Evolutionary conservation across 2,113 vertebrate genomes (phyloP).

Genomic region (Pelmatolapia mariae): DNA sequence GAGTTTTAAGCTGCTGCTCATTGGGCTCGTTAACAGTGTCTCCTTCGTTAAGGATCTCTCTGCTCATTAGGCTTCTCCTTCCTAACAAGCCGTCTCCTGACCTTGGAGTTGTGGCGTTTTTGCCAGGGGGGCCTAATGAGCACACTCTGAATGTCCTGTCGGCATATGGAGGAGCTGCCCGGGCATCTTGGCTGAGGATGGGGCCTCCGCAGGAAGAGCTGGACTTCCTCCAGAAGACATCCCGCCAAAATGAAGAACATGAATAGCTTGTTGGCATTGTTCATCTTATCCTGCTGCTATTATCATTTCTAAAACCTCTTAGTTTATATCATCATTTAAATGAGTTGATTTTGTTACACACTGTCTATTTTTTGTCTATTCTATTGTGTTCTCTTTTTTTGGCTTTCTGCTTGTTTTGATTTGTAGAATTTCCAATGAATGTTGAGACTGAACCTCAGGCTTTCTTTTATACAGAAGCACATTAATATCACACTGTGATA

Average conservation of each 20-base stretch:
- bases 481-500: neutral
- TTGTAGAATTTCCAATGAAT: neutral
- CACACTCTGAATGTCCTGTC: slow-evolving; percentile 27
- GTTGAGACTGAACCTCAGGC: neutral
- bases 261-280: neutral
- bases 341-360: neutral
- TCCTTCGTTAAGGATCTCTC: slow-evolving; percentile 6
- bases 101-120: slow-evolving; percentile 35
- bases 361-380: neutral
- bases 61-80: neutral
- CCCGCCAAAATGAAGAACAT: slow-evolving; percentile 10
- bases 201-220: slow-evolving; percentile 26
- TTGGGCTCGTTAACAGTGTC: neutral
- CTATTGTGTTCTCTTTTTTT: neutral
- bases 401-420: neutral
- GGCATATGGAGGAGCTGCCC: slow-evolving; percentile 44
- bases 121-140: slow-evolving; percentile 30
- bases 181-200: neutral
- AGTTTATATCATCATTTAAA: neutral
- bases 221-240: slow-evolving; percentile 25
- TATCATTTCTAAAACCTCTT: neutral
- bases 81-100: slow-evolving; percentile 36
- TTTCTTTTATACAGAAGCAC: neutral
- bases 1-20: neutral
- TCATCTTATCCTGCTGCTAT: neutral